Base-by-base conservation (phyloP, 1,140 invertebrate genomes). In the Microplitis demolitor region DNA sequence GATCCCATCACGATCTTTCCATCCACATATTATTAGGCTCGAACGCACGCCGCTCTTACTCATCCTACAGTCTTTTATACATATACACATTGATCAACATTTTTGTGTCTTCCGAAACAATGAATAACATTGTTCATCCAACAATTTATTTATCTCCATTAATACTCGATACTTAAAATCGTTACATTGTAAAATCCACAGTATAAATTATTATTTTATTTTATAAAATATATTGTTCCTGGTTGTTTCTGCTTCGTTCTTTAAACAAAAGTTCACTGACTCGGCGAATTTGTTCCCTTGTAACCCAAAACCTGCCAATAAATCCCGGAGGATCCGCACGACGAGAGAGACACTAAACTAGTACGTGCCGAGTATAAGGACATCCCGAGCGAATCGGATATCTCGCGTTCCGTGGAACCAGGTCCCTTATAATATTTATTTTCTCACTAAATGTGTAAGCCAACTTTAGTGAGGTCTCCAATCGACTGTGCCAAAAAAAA, bases 1-100 rank as follows among this genome's bases (percentile, higher is more conserved):
- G 80, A 83, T 82, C 80, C 78, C 80, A 81, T 82, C 80, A 83
- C 80, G 79, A 82, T 82, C 79, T 82, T 81, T 78, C 77, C 81
- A 77, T 80, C 78, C 81, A 81, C 81, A 80, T 82, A 79, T 81
- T 82, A 82, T 82, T 82, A 82, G 77, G 77, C 68, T 73, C 68
- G 66, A 69, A 74, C 71, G 50, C 72, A 50, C 58, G 56, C 69
- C 34, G 60, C 72, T 60, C 53, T 64, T 71, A 74, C 54, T 62
- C 53, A 68, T 58, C 61, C 54, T 66, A 6, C 39, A 45, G 6
- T 45, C 39, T 45, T 45, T 31, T 62, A 39, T 68, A 14, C 51
- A 51, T 66, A 33, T 9, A 13, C 54, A 56, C 51, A 56, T 45
- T 45, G 39, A 45, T 45, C 45, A 50, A 45, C 11, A 24, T 39